Base-by-base conservation (phyloP, 92 coral and sea anemone species). In the Paragorgia papillata region DNA sequence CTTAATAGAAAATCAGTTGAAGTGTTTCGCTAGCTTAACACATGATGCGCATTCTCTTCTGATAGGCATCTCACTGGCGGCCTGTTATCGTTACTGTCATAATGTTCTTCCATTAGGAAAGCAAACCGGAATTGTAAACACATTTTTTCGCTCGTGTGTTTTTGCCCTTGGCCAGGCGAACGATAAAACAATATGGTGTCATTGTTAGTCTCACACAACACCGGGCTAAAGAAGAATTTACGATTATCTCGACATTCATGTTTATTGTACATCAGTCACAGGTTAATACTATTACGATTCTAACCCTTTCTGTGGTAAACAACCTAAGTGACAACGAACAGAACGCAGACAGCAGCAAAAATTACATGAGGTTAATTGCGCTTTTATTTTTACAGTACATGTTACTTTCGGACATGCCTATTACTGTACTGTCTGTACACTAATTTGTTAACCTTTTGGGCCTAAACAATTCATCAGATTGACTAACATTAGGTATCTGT, bases 281-380 rank as follows among this genome's bases (percentile, higher is more conserved):
- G 25, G 62, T 70, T 70, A 70, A 70, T 70, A 53, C 77, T 70
- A 62, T 70, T 70, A 70, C 77, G 28, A 70, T 70, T 7, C 37
- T 41, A 24, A 70, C 59, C 49, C 9, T 55, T 51, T 70, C 57
- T 70, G 33, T 31, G 7, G 62, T 70, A 70, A 70, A 70, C 77
- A 70, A 70, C 13, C 48, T 57, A 50, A 54, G 77, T 70, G 77
- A 57, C 57, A 70, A 70, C 77, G 51, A 49, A 70, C 57, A 57
- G 33, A 33, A 70, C 62, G 21, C 61, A 70, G 77, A 22, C 61
- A 55, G 35, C 18, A 55, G 29, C 13, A 34, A 65, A 22, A 13
- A 20, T 32, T 21, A 30, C 35, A 28, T 60, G 4, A 10, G 39
- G 49, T n/a, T n/a, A n/a, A n/a, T n/a, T n/a, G n/a, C n/a, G n/a